Conservation (phyloP, 2,888 invertebrate genomes). For the Digitonthophagus gazella region DNA sequence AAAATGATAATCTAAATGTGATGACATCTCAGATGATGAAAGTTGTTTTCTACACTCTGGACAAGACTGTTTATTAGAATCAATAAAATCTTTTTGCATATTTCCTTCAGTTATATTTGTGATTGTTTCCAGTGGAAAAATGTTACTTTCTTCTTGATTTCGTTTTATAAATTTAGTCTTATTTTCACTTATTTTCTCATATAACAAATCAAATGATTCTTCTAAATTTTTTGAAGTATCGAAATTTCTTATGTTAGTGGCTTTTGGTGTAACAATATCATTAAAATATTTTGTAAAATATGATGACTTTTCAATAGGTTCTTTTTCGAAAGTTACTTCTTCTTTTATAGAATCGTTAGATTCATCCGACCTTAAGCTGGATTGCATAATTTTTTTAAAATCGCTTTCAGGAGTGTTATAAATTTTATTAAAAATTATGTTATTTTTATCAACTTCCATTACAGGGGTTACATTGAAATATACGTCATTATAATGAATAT, state of each 20-base stretch:
- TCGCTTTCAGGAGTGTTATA: neutral
- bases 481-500: neutral
- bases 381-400: conserved; percentile 7
- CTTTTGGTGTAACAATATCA: conserved; percentile 18
- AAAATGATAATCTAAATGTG: conserved; percentile 83
- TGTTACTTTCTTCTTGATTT: neutral
- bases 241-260: conserved; percentile 35
- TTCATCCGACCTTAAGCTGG: conserved; percentile 28
- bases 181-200: conserved; percentile 17
- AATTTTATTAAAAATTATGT: neutral
- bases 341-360: conserved; percentile 31
- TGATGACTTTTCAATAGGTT: conserved; percentile 31
- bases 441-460: neutral
- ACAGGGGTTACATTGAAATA: neutral
- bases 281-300: conserved; percentile 26
- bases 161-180: neutral
- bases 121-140: neutral
- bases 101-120: conserved; percentile 7
- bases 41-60: conserved; percentile 67
- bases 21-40: conserved; percentile 59
- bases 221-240: conserved; percentile 41
- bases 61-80: conserved; percentile 57
- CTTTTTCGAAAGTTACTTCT: conserved; percentile 16
- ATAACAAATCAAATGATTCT: conserved; percentile 26
- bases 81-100: conserved; percentile 14